Evolutionary conservation across 2,113 vertebrate species (phyloP), one percentile per base, ranked within the genome.

Genomic region (Actenoides hombroni): DNA sequence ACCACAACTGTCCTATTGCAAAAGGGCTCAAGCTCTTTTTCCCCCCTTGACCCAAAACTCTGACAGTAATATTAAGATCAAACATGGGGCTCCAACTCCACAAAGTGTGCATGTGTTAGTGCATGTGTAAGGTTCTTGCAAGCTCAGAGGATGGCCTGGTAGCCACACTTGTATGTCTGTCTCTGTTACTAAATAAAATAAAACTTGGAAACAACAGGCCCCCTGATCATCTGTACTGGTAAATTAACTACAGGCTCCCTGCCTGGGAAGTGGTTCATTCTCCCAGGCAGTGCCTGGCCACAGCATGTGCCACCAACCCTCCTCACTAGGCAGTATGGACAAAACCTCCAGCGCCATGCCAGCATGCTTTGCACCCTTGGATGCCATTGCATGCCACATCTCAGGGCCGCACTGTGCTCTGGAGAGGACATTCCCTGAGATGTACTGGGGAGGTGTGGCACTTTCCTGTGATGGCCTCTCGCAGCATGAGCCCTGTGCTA

Each of bases 331-430:
- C 69, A 37, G 39, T 16, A 70, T 2, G 33, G 63, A 25, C 63
- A 73, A 76, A 56, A 35, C 40, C 44, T 74, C 39, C 31, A 61
- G 59, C 6, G 1, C 39, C 44, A 44, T 24, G 28, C 49, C 49
- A 73, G n/a, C 49, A 5, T 13, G 13, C 19, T 42, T 16, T 28
- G 19, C 49, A 11, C 21, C 35, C 40, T 51, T 71, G 56, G 61
- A 31, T 61, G 21, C 13, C 0, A 0, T 28, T 61, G 44, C 16
- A 29, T 20, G 28, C 24, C 0, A 0, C 25, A 67, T 26, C 28
- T 20, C 0, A 1, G 65, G 48, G 13, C 23, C 4, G 5, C 19
- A 42, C 39, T 17, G 5, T 7, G 20, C 11, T 75, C 29, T 44
- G 13, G 24, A 75, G 49, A 60, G 39, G 61, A 19, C 29, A 15